Evolutionary conservation across 1,140 invertebrate genomes (phyloP), one percentile per base, ranked within the genome.

Genomic region (Zaprionus tsacasi): DNA sequence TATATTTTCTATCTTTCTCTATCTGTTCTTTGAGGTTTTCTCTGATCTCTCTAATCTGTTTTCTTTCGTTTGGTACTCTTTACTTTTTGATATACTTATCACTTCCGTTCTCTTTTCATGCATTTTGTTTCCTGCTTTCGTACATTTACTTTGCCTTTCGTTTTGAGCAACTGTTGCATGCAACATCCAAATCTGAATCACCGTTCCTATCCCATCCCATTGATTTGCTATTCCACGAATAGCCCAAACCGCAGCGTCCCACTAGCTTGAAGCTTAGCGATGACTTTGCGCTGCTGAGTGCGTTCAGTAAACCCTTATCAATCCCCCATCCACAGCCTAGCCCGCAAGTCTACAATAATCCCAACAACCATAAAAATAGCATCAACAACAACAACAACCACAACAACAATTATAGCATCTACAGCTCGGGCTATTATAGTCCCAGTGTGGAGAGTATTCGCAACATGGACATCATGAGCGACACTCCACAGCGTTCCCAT

Each of bases 81-180:
- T 78, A 48, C 60, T 71, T 87, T 71, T 65, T 36, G n/a, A 38
- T 63, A 63, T 65, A 25, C 38, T 48, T 58, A 21, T 40, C 36
- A 25, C 40, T 10, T 43, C 27, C 50, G 58, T 66, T 59, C 68
- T 82, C 71, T 61, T 81, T 75, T 61, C 78, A 52, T 89, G 81
- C 85, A 85, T 86, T 89, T 85, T 87, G 85, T 67, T 88, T 60
- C 40, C 45, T 38, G 40, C 17, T 78, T 50, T 36, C 59, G 40
- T 61, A 50, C 27, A 35, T 69, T 60, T 69, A 15, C 35, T 57
- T 60, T 67, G 11, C 33, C 43, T 60, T 60, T 64, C 66, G 60
- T 80, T 72, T 57, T 68, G 78, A 89, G 71, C 75, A 71, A 89
- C 71, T 71, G 63, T 81, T 89, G 81, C 85, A 90, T 90, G 73